Evolutionary conservation across 1,140 invertebrate species (phyloP).

Genomic region (Vollenhovia emeryi): DNA sequence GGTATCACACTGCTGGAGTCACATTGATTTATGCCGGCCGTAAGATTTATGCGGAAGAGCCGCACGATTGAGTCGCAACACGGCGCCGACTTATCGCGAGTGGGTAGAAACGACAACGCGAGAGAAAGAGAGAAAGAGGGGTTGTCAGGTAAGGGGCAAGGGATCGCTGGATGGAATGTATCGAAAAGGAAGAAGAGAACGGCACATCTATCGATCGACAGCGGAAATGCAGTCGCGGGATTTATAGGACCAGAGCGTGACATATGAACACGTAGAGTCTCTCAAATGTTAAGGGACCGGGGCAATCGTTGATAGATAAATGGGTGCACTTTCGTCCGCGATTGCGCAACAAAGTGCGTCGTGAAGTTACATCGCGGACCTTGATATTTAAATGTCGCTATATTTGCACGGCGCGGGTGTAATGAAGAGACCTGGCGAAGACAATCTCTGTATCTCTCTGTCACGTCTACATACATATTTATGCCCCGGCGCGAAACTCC

Average conservation of each 20-base stretch:
- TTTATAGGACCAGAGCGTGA: conserved; percentile 62
- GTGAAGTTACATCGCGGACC: not conserved
- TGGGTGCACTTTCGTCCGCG: not conserved
- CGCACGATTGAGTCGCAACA: conserved; percentile 85
- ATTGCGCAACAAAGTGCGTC: not conserved
- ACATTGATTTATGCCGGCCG: conserved; percentile 83
- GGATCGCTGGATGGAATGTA: conserved; percentile 36
- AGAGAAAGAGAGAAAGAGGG: conserved; percentile 27
- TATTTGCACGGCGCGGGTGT: not conserved
- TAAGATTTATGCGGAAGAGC: conserved; percentile 84
- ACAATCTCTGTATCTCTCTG: not conserved
- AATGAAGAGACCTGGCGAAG: not conserved
- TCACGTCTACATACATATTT: not conserved
- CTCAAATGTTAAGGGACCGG: not conserved
- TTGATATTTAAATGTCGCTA: conserved; percentile 16
- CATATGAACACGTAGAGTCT: not conserved
- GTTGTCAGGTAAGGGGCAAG: not conserved
- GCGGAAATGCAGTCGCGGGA: conserved; percentile 54
- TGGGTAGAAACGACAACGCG: conserved; percentile 82
- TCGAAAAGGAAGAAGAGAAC: conserved; percentile 34
- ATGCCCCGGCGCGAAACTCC: conserved; percentile 28
- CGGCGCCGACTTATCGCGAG: conserved; percentile 84
- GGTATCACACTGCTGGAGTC: conserved; percentile 83
- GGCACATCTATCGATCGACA: conserved; percentile 76
- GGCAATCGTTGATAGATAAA: not conserved